phyloP scores from a whole-genome alignment of 2,797 vertebrate species.

The Martes flavigula region DNA sequence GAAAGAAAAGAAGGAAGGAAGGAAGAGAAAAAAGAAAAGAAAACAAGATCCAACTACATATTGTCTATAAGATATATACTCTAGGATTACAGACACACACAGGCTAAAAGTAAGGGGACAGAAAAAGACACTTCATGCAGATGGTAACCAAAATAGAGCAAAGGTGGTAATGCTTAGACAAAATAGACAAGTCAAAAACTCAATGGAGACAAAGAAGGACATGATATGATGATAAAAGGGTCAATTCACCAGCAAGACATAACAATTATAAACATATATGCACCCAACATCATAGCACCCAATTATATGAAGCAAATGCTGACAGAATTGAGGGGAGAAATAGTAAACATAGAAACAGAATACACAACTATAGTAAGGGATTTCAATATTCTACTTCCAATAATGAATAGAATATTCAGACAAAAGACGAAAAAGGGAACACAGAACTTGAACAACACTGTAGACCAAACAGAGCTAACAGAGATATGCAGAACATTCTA shows the following conservation, averaged over 20 bases:
- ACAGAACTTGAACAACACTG: not conserved
- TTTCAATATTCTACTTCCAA: not conserved
- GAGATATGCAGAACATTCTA: not conserved
- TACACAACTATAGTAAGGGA: not conserved
- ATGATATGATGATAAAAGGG: not conserved
- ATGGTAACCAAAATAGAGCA: not conserved
- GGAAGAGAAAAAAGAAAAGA: not conserved
- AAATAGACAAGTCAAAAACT: not conserved
- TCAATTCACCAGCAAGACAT: not conserved
- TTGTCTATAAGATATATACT: not conserved
- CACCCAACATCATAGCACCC: not conserved
- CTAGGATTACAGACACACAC: not conserved
- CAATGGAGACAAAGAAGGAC: not conserved
- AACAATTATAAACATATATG: not conserved
- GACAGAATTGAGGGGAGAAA: not conserved
- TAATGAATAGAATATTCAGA: not conserved
- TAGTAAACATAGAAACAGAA: not conserved
- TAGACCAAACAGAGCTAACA: not conserved
- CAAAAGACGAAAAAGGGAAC: not conserved
- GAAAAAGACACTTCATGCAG: not conserved
- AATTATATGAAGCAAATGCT: not conserved
- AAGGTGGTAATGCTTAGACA: not conserved
- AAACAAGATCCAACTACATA: not conserved
- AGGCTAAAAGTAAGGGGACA: not conserved
- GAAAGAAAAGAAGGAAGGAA: accelerated